Conservation (phyloP, 2,113 vertebrate species). For the Lagopus muta region DNA sequence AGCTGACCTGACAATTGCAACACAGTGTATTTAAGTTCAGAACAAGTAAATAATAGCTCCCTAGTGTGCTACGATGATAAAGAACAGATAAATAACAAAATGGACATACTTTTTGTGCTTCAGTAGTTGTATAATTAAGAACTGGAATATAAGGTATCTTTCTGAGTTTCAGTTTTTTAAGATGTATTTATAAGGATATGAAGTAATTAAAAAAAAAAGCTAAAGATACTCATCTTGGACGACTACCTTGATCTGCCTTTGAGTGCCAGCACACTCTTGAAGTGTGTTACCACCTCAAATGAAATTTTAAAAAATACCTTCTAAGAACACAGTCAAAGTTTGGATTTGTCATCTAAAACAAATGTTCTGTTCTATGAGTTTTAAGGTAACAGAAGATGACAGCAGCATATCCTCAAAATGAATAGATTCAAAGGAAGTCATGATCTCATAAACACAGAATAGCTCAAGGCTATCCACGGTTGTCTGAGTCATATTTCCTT, state of each 20-base stretch:
- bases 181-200: background rate
- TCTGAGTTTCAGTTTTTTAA: background rate
- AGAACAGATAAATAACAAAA: background rate
- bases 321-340: background rate
- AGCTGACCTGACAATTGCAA: background rate
- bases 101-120: background rate
- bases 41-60: background rate
- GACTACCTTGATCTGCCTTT: background rate
- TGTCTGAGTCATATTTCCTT: slow-evolving; percentile 12
- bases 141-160: background rate
- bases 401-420: background rate
- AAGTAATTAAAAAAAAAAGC: background rate
- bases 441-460: background rate
- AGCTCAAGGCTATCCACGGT: background rate
- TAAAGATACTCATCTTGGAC: background rate
- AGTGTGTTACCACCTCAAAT: background rate
- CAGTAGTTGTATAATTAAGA: background rate
- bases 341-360: background rate
- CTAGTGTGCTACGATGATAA: background rate
- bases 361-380: background rate
- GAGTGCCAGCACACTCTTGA: background rate
- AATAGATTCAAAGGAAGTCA: background rate
- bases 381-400: background rate
- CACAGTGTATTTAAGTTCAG: background rate
- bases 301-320: background rate